Evolutionary conservation across 2,113 vertebrate species (phyloP).

Genomic region (Strix aluco): DNA sequence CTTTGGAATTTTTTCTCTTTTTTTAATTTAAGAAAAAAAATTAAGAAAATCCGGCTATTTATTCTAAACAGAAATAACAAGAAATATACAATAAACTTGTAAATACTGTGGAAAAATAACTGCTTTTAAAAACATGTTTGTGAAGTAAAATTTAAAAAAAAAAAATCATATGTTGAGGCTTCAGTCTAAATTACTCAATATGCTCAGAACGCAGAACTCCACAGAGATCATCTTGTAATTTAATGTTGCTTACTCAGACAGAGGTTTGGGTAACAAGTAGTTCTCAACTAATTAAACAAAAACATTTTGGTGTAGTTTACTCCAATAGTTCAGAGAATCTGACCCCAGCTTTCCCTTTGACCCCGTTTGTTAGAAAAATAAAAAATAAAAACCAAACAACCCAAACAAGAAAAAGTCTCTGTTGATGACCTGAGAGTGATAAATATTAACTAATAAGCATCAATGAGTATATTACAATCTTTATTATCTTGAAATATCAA

Average conservation of each 20-base stretch:
- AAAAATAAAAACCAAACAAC: not conserved
- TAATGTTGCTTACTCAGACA: not conserved
- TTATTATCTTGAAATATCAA: not conserved
- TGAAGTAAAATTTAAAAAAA: not conserved
- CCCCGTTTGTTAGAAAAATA: not conserved
- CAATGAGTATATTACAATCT: not conserved
- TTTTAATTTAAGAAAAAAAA: not conserved
- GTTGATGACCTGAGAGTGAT: fast-evolving
- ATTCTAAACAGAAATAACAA: not conserved
- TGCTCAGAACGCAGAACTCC: not conserved
- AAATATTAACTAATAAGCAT: not conserved
- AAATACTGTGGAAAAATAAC: not conserved
- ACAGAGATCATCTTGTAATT: not conserved
- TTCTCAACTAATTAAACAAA: not conserved
- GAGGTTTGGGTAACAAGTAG: not conserved
- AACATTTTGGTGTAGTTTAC: not conserved
- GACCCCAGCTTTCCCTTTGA: not conserved
- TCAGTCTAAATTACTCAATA: not conserved
- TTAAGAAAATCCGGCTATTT: not conserved
- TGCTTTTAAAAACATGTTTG: not conserved
- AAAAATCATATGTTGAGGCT: not conserved
- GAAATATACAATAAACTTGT: not conserved
- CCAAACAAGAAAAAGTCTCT: not conserved
- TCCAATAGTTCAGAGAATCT: not conserved
- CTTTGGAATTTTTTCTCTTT: not conserved